Base-by-base conservation (phyloP, 2,113 vertebrate species). In the Paramisgurnus dabryanus region DNA sequence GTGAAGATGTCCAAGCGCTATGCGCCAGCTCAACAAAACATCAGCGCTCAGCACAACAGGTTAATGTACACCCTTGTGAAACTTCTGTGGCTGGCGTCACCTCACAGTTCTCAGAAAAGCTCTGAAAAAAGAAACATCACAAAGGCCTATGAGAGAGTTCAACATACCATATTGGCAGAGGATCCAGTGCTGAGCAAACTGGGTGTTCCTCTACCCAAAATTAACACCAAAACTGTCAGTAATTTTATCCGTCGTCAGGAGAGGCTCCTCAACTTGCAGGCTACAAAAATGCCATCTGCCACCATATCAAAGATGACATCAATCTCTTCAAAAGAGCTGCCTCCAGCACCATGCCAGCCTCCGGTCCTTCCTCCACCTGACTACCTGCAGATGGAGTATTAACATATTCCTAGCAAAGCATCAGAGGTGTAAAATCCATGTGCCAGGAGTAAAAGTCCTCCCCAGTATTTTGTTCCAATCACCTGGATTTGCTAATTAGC, bases 11-110 rank as follows among this genome's bases (percentile, higher is more conserved):
- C 49, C 6, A 82, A 73, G 6, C 49, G 67, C 6, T 79, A 79
- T 10, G 60, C 81, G 49, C 53, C 81, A 67, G 73, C 79, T 39
- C 72, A 83, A 17, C 78, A 82, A 27, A 67, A 78, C 60, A 82
- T 78, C 80, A 65, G 67, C n/a, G 45, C 67, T 57, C 74, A 78
- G 67, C 67, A 82, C 60, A 82, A 82, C 74, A 53, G 80, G n/a
- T 27, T 82, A 27, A 78, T 71, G 80, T 82, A 82, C 67, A 65
- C 39, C 0, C 80, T 82, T 17, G 73, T 82, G 0, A 82, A 78
- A 41, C 65, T 82, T n/a, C 22, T 82, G 22, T 82, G 80, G 80
- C 45, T 82, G 75, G 17, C 34, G 5, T 27, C 47, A 12, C 67
- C 80, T 67, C 39, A 13, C 22, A 50, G 10, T 5, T 63, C 67